phyloP scores from a whole-genome alignment of 2,113 vertebrate species.

The Varanus komodoensis region DNA sequence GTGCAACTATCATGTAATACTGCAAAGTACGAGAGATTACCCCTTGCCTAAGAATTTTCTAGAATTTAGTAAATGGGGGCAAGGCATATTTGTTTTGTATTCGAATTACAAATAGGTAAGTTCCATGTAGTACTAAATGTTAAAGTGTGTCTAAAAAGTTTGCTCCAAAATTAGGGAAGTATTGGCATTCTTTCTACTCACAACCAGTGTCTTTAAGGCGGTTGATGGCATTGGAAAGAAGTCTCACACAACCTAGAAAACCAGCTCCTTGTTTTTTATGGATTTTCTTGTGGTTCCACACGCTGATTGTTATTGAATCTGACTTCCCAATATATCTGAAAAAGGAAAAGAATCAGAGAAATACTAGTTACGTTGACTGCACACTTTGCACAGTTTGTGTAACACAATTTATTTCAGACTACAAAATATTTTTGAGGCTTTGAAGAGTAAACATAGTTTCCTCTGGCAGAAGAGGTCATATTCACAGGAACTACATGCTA shows the following conservation, averaged over 20 bases:
- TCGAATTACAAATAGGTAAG: background rate
- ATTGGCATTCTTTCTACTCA: slow-evolving; percentile 78
- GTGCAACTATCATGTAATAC: background rate
- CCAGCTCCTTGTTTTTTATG: slow-evolving; percentile 99
- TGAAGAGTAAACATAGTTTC: background rate
- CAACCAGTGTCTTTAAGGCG: slow-evolving; percentile 99
- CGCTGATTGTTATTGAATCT: slow-evolving; percentile 98
- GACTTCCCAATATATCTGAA: slow-evolving; percentile 96
- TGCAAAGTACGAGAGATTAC: background rate
- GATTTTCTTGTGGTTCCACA: slow-evolving; percentile 99
- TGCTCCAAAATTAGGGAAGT: slow-evolving; percentile 11
- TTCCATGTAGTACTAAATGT: background rate
- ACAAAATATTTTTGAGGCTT: slow-evolving; percentile 8
- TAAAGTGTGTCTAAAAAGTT: background rate
- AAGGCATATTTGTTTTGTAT: background rate
- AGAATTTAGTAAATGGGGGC: background rate
- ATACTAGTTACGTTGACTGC: slow-evolving; percentile 41
- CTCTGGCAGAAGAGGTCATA: slow-evolving; percentile 5
- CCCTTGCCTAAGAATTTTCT: background rate
- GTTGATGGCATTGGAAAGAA: slow-evolving; percentile 97
- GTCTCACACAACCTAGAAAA: slow-evolving; percentile 97
- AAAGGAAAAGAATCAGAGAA: slow-evolving; percentile 14
- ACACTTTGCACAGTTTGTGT: background rate
- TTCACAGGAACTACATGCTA: slow-evolving; percentile 25
- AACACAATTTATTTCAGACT: slow-evolving; percentile 20